A percentile compares a stretch with the other conserved stretches of the same genome.
Conservation (phyloP, 2,888 invertebrate species). For the Colostygia pectinataria region DNA sequence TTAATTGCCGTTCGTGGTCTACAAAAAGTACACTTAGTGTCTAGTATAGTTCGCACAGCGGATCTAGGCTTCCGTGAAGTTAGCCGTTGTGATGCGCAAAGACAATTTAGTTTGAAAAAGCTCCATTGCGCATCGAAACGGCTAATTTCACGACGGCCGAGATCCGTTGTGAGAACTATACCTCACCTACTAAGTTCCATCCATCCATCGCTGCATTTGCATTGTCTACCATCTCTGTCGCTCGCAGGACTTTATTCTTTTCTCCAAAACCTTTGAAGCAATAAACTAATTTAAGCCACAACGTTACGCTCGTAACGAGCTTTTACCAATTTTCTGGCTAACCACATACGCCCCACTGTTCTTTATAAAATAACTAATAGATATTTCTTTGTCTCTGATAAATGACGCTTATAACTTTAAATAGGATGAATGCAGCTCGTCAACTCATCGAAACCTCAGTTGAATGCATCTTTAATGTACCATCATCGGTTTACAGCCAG, state of each 20-base stretch:
- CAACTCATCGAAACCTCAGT: slow-evolving; percentile 54
- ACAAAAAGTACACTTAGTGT: too few relatives aligned
- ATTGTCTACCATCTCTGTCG: background rate
- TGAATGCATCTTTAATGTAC: slow-evolving; percentile 53
- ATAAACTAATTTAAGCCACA: slow-evolving; percentile 43
- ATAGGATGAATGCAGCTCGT: slow-evolving; percentile 47
- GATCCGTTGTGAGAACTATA: too few relatives aligned
- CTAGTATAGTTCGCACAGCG: too few relatives aligned
- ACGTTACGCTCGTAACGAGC: slow-evolving; percentile 53
- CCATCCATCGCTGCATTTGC: background rate
- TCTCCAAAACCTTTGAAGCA: slow-evolving; percentile 31
- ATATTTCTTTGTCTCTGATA: slow-evolving; percentile 50
- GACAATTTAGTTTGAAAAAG: too few relatives aligned
- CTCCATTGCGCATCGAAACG: too few relatives aligned
- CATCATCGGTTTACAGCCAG: slow-evolving; percentile 62
- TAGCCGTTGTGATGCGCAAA: too few relatives aligned
- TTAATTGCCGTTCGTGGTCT: too few relatives aligned
- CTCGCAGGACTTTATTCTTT: slow-evolving; percentile 15
- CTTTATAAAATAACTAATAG: slow-evolving; percentile 34
- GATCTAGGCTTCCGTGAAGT: too few relatives aligned
- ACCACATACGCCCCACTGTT: slow-evolving; percentile 56
- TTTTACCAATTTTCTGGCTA: slow-evolving; percentile 43
- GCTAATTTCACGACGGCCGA: too few relatives aligned
- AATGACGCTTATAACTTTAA: slow-evolving; percentile 48
- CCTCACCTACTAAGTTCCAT: background rate